Percentiles rank a stretch among this genome's conserved stretches.
phyloP scores from a whole-genome alignment of 2,888 invertebrate genomes.

The Diarsia dahlii region DNA sequence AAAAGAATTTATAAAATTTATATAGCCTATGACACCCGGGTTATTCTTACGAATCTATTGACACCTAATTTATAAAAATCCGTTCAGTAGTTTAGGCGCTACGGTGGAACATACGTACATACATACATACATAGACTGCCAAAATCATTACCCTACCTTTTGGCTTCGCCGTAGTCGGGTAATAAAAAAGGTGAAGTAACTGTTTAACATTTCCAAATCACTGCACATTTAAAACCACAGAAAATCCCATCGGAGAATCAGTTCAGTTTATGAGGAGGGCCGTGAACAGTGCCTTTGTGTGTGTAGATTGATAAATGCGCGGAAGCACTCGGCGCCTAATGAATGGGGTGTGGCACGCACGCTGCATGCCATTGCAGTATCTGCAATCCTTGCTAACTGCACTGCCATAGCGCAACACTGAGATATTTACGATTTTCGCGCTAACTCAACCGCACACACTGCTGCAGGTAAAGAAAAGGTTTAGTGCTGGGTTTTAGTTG shows the following conservation, averaged over 20 bases:
- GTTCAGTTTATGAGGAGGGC: constrained; percentile 63
- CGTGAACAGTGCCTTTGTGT: constrained; percentile 76
- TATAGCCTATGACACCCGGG: too few species aligned
- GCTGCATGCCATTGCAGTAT: constrained; percentile 83
- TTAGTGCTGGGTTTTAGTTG: constrained; percentile 15
- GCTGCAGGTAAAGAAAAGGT: constrained; percentile 63
- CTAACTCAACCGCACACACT: constrained; percentile 68
- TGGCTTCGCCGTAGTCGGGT: too few species aligned
- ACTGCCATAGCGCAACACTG: constrained; percentile 66
- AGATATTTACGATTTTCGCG: constrained; percentile 79
- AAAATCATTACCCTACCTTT: too few species aligned
- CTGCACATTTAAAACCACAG: constrained; percentile 37
- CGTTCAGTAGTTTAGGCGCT: too few species aligned
- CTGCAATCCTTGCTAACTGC: constrained; percentile 83
- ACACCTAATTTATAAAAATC: too few species aligned
- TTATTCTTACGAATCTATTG: too few species aligned
- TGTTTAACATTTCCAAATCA: constrained; percentile 25
- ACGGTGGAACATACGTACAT: too few species aligned
- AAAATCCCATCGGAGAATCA: constrained; percentile 56
- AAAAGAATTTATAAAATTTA: too few species aligned
- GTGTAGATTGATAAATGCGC: constrained; percentile 89
- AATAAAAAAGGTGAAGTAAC: background rate
- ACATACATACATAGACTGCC: too few species aligned
- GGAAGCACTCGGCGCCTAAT: constrained; percentile 89
- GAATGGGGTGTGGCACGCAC: constrained; percentile 90